Evolutionary conservation across 2,888 invertebrate species (phyloP).

Genomic region (Cantharis nigra): DNA sequence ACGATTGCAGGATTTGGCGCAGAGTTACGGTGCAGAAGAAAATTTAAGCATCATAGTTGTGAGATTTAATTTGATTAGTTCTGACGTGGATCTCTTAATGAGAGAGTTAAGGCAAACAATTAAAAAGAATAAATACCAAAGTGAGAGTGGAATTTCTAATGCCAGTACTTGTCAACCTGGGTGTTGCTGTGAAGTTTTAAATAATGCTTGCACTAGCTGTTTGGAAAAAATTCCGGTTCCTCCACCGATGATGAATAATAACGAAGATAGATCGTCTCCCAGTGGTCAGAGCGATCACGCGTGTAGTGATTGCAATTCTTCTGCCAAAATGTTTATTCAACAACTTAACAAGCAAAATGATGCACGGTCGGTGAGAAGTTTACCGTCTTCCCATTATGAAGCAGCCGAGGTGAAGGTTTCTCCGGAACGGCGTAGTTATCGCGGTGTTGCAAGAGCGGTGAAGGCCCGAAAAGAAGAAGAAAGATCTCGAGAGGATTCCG

Average conservation of each 20-base stretch:
- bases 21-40: conserved; percentile 88
- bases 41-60: conserved; percentile 87
- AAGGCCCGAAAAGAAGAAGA: conserved; percentile 69
- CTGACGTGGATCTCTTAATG: conserved; percentile 77
- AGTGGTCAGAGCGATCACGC: conserved; percentile 85
- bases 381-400: conserved; percentile 52
- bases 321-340: conserved; percentile 53
- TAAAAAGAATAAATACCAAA: conserved; percentile 59
- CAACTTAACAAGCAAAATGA: conserved; percentile 52
- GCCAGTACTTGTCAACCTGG: conserved; percentile 60
- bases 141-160: conserved; percentile 60
- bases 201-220: conserved; percentile 61
- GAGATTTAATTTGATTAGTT: conserved; percentile 69
- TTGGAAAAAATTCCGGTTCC: conserved; percentile 52
- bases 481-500: conserved; percentile 57
- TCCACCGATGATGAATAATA: conserved; percentile 48
- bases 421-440: conserved; percentile 61
- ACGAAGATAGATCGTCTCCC: conserved; percentile 79
- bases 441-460: conserved; percentile 66
- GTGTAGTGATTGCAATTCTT: conserved; percentile 56
- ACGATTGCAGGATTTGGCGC: conserved; percentile 82
- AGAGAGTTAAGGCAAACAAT: conserved; percentile 78
- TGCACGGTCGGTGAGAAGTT: conserved; percentile 45
- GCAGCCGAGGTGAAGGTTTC: conserved; percentile 56
- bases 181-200: conserved; percentile 65